Percentiles rank a stretch among this genome's conserved stretches.
Evolutionary conservation across 2,113 vertebrate genomes (phyloP).

Genomic region (Takifugu flavidus): DNA sequence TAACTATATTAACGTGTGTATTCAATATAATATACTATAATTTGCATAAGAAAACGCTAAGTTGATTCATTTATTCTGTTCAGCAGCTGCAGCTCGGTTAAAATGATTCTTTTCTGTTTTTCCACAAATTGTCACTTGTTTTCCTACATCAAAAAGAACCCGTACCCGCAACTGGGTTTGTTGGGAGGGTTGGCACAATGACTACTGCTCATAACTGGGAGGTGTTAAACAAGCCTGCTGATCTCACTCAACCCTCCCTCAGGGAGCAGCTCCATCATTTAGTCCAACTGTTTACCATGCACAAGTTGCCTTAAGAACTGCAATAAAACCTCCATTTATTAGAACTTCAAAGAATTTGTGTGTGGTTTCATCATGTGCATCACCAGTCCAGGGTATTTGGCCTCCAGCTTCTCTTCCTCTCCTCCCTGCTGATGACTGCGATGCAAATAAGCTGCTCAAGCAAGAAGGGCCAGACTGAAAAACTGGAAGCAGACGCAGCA

Average conservation of each 20-base stretch:
- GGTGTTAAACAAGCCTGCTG: conserved; percentile 47
- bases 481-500: too few species aligned
- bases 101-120: conserved; percentile 11
- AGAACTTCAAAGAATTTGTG: conserved; percentile 53
- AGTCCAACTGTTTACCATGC: conserved; percentile 43
- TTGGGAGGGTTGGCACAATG: conserved; percentile 17
- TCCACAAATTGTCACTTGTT: conserved; percentile 52
- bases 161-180: conserved; percentile 23
- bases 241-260: conserved; percentile 40
- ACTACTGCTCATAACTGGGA: conserved; percentile 28
- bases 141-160: conserved; percentile 51
- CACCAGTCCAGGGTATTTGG: conserved; percentile 28
- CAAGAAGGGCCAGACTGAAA: conserved; percentile 10
- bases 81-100: conserved; percentile 21
- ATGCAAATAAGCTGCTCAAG: conserved; percentile 51
- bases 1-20: conserved; percentile 5
- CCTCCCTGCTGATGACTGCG: conserved; percentile 29
- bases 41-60: conserved; percentile 46
- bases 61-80: conserved; percentile 20
- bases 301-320: conserved; percentile 32
- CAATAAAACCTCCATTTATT: conserved; percentile 41
- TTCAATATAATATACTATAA: conserved; percentile 11
- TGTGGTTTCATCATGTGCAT: conserved; percentile 7
- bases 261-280: conserved; percentile 34
- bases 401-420: conserved; percentile 29